Conservation (phyloP, 2,797 vertebrate species). For the Pipistrellus pygmaeus region DNA sequence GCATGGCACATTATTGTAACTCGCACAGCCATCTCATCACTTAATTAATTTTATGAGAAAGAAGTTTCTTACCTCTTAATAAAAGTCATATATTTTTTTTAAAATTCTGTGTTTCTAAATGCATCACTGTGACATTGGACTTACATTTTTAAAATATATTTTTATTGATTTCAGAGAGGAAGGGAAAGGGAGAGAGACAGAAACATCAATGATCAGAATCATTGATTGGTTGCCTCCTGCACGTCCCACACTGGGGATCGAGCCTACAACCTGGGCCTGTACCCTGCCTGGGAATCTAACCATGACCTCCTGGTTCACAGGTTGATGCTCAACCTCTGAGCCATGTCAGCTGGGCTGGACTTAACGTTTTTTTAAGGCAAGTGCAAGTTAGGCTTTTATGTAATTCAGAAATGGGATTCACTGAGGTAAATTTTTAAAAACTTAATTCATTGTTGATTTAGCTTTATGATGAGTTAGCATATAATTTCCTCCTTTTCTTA, state of each 20-base stretch:
- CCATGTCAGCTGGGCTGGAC: background rate
- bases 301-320: too few relatives aligned
- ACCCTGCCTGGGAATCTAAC: too few relatives aligned
- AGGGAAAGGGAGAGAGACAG: too few relatives aligned
- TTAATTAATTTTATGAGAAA: constrained; percentile 55
- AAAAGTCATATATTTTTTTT: background rate
- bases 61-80: constrained; percentile 39
- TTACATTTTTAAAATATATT: too few relatives aligned
- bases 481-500: background rate
- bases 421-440: background rate
- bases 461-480: constrained; percentile 30
- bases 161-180: too few relatives aligned
- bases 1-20: constrained; percentile 39
- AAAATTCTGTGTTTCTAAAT: background rate
- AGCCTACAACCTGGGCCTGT: too few relatives aligned
- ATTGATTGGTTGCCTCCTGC: too few relatives aligned
- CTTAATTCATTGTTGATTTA: background rate
- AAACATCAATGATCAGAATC: too few relatives aligned
- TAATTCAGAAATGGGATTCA: background rate
- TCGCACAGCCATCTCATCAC: constrained; percentile 60
- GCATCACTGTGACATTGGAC: background rate
- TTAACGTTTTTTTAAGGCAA: constrained; percentile 15
- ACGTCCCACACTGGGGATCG: too few relatives aligned
- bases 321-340: too few relatives aligned
- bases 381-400: background rate